Conservation (phyloP, 2,797 vertebrate genomes). For the Anableps anableps region DNA sequence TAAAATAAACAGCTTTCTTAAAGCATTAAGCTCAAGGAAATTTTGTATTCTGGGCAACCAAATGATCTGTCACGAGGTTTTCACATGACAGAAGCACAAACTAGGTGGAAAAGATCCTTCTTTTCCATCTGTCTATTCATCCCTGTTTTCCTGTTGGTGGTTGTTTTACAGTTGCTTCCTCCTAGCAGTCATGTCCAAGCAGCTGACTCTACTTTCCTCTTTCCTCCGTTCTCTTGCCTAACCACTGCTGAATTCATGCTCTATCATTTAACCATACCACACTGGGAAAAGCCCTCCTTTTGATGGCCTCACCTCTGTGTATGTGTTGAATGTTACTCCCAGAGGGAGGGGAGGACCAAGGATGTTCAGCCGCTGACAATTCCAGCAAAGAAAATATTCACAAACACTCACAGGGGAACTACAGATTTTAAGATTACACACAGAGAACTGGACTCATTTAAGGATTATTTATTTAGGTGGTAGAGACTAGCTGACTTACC, state of each 20-base stretch:
- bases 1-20: not conserved
- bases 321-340: constrained; percentile 39
- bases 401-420: constrained; percentile 10
- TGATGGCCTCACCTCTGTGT: constrained; percentile 50
- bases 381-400: constrained; percentile 19
- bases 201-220: constrained; percentile 62
- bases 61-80: constrained; percentile 38
- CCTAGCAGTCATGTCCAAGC: constrained; percentile 43
- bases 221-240: constrained; percentile 41
- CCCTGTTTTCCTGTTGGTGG: constrained; percentile 31
- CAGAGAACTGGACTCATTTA: not conserved
- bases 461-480: not conserved
- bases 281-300: constrained; percentile 54
- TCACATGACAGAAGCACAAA: constrained; percentile 22
- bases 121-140: constrained; percentile 34
- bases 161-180: constrained; percentile 34
- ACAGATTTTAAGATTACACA: constrained; percentile 1
- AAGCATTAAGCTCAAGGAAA: constrained; percentile 2
- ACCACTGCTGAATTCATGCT: constrained; percentile 50
- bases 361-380: constrained; percentile 28
- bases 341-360: constrained; percentile 54
- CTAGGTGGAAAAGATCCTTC: not conserved
- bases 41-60: not conserved
- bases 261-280: constrained; percentile 70
- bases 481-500: not conserved